Base-by-base conservation (phyloP, 30 jellyfish, hydroid and myxozoan genomes). In the Aurelia coerulea region DNA sequence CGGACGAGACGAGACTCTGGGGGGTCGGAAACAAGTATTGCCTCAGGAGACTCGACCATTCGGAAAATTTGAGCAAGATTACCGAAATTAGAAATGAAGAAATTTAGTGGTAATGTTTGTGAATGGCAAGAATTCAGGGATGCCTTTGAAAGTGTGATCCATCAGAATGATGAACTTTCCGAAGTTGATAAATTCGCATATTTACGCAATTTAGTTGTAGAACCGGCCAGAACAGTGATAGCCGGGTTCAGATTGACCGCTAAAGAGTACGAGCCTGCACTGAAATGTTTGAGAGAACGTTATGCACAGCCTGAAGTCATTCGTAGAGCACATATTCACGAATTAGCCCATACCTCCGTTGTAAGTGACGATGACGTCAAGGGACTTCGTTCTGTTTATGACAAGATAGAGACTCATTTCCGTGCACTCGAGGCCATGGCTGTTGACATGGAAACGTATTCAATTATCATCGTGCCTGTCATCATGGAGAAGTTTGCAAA, bases 381-480 rank as follows among this genome's bases (percentile, higher is more conserved):
- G 15, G 15, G 65, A 53, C 65, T 53, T 10, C 10, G 65, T 10
- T 10, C 10, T 10, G 10, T 53, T 8, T 15, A 53, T 53, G 65
- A 53, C 65, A 15, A 8, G 12, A 53, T 53, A 53, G 15, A 53
- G 15, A 53, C 65, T 53, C 65, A 8, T 53, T 53, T 53, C 65
- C 65, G 65, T 10, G 65, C 12, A 53, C 15, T 53, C 10, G 65
- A 53, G 15, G 65, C 65, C 10, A 53, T 53, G 65, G 12, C 10
- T 53, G 65, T 46, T 18, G 46, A 54, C 34, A 23, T 34, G 14
- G 46, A 11, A 15, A 34, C 76, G 15, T 74, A 74, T 23, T 74
- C 85, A 33, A 13, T 77, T 49, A 46, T 74, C 4, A 76, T 74
- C 49, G 81, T 70, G 10, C 81, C 81, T 7, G 62, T 70, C 13